phyloP scores from a whole-genome alignment of 2,113 vertebrate genomes.

The western clawed frog (Xenopus tropicalis) region UCB_Xtro_10.0 CM004444.2:18667001-18667500 shows the following conservation, averaged over 20 bases:
- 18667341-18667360: not conserved
- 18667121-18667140: not conserved
- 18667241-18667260: not conserved
- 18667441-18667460: not conserved
- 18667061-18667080: too few relatives aligned
- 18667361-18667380: not conserved
- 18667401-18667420: not conserved
- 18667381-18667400: conserved; percentile 1
- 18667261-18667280: not conserved
- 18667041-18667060: too few relatives aligned
- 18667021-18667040: too few relatives aligned
- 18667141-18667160: too few relatives aligned
- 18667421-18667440: not conserved
- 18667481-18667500: too few relatives aligned
- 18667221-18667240: not conserved
- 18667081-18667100: too few relatives aligned
- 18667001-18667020: too few relatives aligned
- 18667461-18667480: too few relatives aligned
- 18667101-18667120: too few relatives aligned
- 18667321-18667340: not conserved
- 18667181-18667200: not conserved
- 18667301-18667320: not conserved
- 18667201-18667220: not conserved
- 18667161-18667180: conserved; percentile 1
- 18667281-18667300: not conserved